Conservation (phyloP, 2,113 vertebrate genomes). For the Rana temporaria region DNA sequence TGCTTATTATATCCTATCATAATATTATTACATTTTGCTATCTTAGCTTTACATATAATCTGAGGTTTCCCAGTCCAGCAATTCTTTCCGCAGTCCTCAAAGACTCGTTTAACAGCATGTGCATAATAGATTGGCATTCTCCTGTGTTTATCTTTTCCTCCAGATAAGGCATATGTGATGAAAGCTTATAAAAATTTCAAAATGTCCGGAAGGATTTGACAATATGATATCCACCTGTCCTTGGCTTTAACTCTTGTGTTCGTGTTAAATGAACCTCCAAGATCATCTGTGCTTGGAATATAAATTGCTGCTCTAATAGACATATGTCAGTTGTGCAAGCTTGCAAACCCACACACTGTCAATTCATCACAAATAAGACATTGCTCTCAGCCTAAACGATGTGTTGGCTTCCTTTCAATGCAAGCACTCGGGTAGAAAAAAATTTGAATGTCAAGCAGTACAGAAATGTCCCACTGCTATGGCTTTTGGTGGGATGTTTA, state of each 20-base stretch:
- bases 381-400: constrained; percentile 7
- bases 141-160: constrained; percentile 36
- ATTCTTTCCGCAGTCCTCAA: constrained; percentile 24
- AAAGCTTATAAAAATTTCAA: constrained; percentile 35
- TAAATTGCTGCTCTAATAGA: constrained; percentile 22
- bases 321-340: constrained; percentile 35
- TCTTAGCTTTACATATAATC: constrained; percentile 5
- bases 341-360: neutral
- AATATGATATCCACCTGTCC: constrained; percentile 30
- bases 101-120: neutral
- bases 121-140: constrained; percentile 39
- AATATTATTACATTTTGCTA: neutral
- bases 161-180: neutral
- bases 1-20: neutral
- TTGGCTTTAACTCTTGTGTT: constrained; percentile 35
- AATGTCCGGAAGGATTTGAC: constrained; percentile 37
- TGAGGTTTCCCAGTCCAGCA: neutral
- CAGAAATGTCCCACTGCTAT: neutral
- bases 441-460: neutral
- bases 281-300: constrained; percentile 30
- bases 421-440: neutral
- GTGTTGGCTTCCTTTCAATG: neutral
- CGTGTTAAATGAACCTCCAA: constrained; percentile 30
- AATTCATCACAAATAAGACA: constrained; percentile 12
- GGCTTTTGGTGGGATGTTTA: neutral